These are phyloP conservation scores for Cyphomyrmex costatus DNA, from an alignment of 1,140 invertebrate species.

Conservation along the genomic window DNA sequence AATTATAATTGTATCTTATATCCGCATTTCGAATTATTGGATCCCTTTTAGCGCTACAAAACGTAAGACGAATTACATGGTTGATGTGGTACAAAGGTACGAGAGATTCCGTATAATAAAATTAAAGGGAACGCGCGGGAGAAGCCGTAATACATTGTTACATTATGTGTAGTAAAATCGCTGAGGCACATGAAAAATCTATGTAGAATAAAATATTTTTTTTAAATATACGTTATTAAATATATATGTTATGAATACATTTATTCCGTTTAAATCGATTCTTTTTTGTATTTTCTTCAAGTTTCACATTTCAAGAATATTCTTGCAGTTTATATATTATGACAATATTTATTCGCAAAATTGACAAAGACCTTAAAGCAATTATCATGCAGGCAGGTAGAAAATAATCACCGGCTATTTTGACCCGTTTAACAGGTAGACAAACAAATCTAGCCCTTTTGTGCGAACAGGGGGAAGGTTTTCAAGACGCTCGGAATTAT, in stretches of 20 bases:
- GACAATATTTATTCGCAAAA: too few species aligned
- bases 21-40: slow-evolving; percentile 72
- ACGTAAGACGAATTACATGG: slow-evolving; percentile 9
- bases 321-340: too few species aligned
- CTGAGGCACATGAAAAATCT: slow-evolving; percentile 21
- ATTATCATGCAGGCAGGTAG: too few species aligned
- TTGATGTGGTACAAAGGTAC: not conserved
- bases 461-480: too few species aligned
- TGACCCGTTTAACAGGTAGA: too few species aligned
- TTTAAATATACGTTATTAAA: slow-evolving; percentile 56
- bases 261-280: not conserved
- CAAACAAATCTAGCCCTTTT: too few species aligned
- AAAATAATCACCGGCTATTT: too few species aligned
- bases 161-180: slow-evolving; percentile 65
- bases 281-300: too few species aligned
- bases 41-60: slow-evolving; percentile 58
- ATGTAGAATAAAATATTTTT: slow-evolving; percentile 65
- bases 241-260: not conserved
- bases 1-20: slow-evolving; percentile 84
- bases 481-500: too few species aligned
- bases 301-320: too few species aligned
- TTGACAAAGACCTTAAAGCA: too few species aligned
- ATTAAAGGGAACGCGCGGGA: slow-evolving; percentile 30
- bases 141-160: slow-evolving; percentile 63
- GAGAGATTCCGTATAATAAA: slow-evolving; percentile 29